These are phyloP conservation scores for Agrotis puta DNA, from an alignment of 2,888 invertebrate species.

Conservation along the genomic window DNA sequence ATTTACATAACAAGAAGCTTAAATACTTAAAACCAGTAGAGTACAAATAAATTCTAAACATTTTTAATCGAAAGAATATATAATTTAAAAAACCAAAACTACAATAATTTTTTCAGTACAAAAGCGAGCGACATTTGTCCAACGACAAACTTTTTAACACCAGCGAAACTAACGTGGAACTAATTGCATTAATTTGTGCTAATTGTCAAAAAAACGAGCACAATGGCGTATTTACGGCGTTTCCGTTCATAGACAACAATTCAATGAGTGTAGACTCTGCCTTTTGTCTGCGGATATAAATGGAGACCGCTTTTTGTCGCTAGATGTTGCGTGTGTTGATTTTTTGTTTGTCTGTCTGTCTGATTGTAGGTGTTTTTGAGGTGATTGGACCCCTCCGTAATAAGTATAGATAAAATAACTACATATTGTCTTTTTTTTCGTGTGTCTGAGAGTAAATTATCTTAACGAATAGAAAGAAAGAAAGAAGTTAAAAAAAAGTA, in stretches of 20 bases:
- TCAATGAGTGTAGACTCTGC: constrained; percentile 37
- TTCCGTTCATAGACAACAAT: constrained; percentile 63
- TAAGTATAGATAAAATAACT: too few relatives aligned
- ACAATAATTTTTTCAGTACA: neutral
- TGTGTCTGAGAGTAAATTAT: too few relatives aligned
- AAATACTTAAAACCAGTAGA: too few relatives aligned
- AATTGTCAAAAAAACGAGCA: constrained; percentile 68
- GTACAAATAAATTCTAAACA: too few relatives aligned
- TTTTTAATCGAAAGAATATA: neutral
- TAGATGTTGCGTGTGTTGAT: neutral
- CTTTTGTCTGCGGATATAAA: constrained; percentile 35
- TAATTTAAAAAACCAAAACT: neutral
- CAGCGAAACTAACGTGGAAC: constrained; percentile 50
- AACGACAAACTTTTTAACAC: constrained; percentile 13
- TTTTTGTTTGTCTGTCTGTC: constrained; percentile 12
- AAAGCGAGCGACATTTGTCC: constrained; percentile 11
- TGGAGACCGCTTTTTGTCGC: constrained; percentile 28
- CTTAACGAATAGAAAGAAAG: too few relatives aligned
- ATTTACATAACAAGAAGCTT: too few relatives aligned
- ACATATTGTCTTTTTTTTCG: too few relatives aligned
- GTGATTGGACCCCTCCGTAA: too few relatives aligned
- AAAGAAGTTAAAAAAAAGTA: too few relatives aligned
- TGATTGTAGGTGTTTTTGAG: neutral
- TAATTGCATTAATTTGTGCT: constrained; percentile 63
- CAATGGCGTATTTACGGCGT: constrained; percentile 63